Percentiles rank a stretch among this genome's conserved stretches.
Evolutionary conservation across 2,113 vertebrate genomes (phyloP).

Genomic region (Sciurus niger): DNA sequence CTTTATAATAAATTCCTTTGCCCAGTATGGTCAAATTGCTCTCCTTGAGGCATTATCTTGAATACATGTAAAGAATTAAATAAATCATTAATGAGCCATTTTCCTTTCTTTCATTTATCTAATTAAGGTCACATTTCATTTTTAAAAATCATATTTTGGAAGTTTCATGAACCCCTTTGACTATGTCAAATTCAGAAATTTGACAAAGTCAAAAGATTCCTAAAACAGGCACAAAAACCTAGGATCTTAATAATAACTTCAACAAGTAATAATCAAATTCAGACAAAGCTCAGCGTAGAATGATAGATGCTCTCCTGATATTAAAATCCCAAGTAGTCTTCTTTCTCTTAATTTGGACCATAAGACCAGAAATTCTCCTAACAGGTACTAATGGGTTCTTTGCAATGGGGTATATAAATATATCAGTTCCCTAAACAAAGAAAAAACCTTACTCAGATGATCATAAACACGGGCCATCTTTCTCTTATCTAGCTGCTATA

Average conservation of each 20-base stretch:
- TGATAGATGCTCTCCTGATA: neutral
- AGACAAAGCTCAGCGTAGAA: neutral
- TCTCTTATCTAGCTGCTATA: slow-evolving; percentile 70
- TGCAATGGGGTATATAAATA: neutral
- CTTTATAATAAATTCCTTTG: slow-evolving; percentile 69
- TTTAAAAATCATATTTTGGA: slow-evolving; percentile 38
- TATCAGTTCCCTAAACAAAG: neutral
- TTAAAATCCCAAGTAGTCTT: neutral
- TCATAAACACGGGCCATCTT: neutral
- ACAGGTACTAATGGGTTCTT: neutral
- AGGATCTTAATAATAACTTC: neutral
- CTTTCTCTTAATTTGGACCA: neutral
- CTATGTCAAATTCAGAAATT: slow-evolving; percentile 29
- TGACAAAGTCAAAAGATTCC: slow-evolving; percentile 28
- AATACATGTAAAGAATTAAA: slow-evolving; percentile 65
- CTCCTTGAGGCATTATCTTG: slow-evolving; percentile 51
- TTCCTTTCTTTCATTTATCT: slow-evolving; percentile 42
- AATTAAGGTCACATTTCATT: slow-evolving; percentile 47
- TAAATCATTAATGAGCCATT: slow-evolving; percentile 44
- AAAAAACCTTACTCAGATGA: slow-evolving; percentile 40
- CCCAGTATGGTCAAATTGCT: slow-evolving; percentile 41
- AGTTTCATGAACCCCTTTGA: slow-evolving; percentile 37
- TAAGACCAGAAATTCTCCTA: neutral
- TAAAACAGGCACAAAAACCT: neutral
- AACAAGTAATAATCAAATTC: neutral